These are phyloP conservation scores for Candoia aspera DNA, from an alignment of 2,113 vertebrate genomes.

Conservation along the genomic window DNA sequence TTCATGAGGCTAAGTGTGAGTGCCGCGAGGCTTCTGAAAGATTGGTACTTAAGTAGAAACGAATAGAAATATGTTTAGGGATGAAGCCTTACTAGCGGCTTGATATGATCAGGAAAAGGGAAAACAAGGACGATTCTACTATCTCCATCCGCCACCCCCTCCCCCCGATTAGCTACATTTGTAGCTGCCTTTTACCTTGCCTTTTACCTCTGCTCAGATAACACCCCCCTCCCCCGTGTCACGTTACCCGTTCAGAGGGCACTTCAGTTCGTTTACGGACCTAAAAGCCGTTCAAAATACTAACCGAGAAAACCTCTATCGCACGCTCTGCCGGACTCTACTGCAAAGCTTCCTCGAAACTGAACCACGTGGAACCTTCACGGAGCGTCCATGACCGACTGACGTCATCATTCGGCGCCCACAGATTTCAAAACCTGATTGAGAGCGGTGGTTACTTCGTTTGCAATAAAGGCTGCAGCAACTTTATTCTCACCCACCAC, in stretches of 20 bases:
- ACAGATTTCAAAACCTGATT: too few relatives aligned
- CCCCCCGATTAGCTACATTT: neutral
- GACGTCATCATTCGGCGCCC: conserved; percentile 20
- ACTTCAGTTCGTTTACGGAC: neutral
- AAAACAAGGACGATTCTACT: neutral
- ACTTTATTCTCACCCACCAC: neutral
- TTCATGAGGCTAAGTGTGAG: neutral
- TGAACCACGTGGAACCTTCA: neutral
- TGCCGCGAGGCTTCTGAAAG: neutral
- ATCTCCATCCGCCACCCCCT: neutral
- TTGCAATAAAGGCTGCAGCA: neutral
- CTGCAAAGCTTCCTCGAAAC: accelerated
- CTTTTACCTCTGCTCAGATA: neutral
- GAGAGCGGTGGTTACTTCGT: neutral
- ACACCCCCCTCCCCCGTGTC: neutral
- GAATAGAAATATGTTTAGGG: neutral
- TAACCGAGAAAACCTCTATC: neutral
- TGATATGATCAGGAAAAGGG: neutral
- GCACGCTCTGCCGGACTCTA: neutral
- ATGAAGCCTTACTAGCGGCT: neutral
- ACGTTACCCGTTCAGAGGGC: neutral
- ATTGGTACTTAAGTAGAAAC: neutral
- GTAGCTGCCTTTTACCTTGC: neutral
- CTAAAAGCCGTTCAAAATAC: neutral
- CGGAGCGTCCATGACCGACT: conserved; percentile 26